phyloP scores from a whole-genome alignment of 2,113 vertebrate genomes.

The Daubentonia madagascariensis region DNA sequence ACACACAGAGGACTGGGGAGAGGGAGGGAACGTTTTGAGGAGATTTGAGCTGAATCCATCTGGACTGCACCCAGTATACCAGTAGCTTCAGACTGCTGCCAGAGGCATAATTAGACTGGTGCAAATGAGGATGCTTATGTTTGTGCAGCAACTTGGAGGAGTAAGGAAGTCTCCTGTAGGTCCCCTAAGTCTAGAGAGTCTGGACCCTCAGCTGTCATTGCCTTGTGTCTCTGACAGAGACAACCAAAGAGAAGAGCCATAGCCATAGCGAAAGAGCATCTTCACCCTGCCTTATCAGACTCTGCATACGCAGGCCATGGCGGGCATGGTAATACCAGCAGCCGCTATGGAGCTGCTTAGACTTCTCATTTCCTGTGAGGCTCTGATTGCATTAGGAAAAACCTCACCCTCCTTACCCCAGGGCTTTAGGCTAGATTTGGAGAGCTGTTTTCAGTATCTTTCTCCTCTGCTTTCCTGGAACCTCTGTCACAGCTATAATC shows the following conservation, averaged over 20 bases:
- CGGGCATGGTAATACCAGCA: not conserved
- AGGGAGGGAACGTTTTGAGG: not conserved
- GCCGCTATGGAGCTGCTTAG: not conserved
- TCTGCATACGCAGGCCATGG: not conserved
- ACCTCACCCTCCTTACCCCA: not conserved
- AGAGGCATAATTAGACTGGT: not conserved
- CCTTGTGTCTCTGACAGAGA: not conserved
- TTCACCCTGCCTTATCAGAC: not conserved
- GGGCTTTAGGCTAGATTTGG: constrained; percentile 31
- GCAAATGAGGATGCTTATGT: not conserved
- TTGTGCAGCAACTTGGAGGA: not conserved
- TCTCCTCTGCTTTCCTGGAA: constrained; percentile 16
- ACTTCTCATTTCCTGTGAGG: constrained; percentile 53
- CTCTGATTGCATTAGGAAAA: constrained; percentile 41
- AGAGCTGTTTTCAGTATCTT: constrained; percentile 43
- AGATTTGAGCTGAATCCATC: not conserved
- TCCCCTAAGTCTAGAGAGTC: not conserved
- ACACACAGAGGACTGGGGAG: not conserved
- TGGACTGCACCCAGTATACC: not conserved
- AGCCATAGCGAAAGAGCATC: not conserved
- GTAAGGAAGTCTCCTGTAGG: not conserved
- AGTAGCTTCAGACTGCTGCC: not conserved
- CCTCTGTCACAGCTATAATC: constrained; percentile 57
- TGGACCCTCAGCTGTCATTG: not conserved
- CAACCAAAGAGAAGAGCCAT: not conserved